Evolutionary conservation across 92 coral and sea anemone species (phyloP).

Genomic region (Palythoa grandis): DNA sequence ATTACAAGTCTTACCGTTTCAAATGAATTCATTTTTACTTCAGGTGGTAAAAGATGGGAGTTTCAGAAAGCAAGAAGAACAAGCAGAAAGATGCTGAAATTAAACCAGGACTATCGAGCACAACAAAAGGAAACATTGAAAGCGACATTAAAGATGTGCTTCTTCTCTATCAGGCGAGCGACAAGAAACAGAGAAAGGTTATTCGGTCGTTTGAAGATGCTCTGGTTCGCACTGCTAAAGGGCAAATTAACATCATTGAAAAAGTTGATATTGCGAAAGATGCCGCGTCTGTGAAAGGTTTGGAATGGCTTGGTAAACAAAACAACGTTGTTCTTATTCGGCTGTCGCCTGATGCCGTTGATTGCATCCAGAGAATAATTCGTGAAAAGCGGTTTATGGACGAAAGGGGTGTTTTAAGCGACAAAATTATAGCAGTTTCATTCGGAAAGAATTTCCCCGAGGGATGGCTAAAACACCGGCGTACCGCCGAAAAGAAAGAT

Average conservation of each 20-base stretch:
- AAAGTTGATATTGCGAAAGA: constrained; percentile 15
- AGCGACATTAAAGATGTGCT: constrained; percentile 57
- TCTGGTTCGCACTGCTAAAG: constrained; percentile 41
- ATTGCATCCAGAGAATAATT: constrained; percentile 52
- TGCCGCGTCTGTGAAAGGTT: constrained; percentile 35
- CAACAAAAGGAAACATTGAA: constrained; percentile 7
- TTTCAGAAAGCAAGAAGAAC: constrained; percentile 23
- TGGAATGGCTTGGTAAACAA: constrained; percentile 72
- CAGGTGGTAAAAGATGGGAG: constrained; percentile 36
- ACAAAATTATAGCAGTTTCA: constrained; percentile 77
- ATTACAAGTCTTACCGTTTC: not conserved
- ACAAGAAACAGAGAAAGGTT: constrained; percentile 52
- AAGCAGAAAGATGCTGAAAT: not conserved
- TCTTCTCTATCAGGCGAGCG: constrained; percentile 73
- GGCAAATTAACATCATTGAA: constrained; percentile 7
- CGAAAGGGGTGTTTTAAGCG: constrained; percentile 71
- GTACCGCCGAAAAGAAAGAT: constrained; percentile 57
- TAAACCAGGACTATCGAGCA: not conserved
- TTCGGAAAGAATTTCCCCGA: constrained; percentile 73
- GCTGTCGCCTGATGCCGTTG: constrained; percentile 74
- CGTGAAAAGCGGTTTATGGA: constrained; percentile 73
- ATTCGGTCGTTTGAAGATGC: constrained; percentile 85
- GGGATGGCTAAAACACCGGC: constrained; percentile 76
- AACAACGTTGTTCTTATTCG: constrained; percentile 84
- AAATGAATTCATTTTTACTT: not conserved